Conservation (phyloP, 2,797 vertebrate genomes). For the Threskiornis aethiopicus region DNA sequence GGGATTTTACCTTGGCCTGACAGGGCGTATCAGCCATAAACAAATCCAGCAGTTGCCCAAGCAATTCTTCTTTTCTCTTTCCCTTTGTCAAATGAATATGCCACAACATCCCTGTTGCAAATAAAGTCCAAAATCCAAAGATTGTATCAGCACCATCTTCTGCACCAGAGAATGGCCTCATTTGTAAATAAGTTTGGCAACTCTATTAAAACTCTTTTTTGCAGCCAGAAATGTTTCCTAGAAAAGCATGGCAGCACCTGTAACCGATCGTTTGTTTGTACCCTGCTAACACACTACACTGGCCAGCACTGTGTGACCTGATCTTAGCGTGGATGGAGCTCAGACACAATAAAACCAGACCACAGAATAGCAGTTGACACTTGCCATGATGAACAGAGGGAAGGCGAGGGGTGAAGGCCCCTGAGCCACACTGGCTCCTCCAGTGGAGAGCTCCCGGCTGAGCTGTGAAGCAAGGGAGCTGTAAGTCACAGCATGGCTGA, state of each 20-base stretch:
- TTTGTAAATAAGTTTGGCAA: neutral
- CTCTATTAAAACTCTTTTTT: neutral
- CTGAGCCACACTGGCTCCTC: neutral
- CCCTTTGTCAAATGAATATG: neutral
- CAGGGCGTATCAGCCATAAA: neutral
- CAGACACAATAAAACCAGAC: neutral
- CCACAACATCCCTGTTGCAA: neutral
- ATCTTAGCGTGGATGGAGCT: neutral
- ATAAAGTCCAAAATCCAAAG: neutral
- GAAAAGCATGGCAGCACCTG: neutral
- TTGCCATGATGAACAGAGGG: neutral
- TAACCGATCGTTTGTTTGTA: neutral
- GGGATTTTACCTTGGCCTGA: neutral
- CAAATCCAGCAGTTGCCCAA: neutral
- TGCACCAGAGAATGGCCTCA: neutral
- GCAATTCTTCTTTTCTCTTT: neutral
- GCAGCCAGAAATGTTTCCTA: neutral
- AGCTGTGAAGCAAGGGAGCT: accelerated
- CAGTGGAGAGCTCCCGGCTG: neutral
- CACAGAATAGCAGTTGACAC: neutral
- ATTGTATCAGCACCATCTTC: neutral
- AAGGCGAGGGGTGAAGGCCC: neutral
- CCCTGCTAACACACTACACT: accelerated
- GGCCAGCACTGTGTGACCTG: neutral
- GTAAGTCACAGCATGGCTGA: neutral